phyloP scores from a whole-genome alignment of 2,797 vertebrate genomes.

The Pempheris klunzingeri region DNA sequence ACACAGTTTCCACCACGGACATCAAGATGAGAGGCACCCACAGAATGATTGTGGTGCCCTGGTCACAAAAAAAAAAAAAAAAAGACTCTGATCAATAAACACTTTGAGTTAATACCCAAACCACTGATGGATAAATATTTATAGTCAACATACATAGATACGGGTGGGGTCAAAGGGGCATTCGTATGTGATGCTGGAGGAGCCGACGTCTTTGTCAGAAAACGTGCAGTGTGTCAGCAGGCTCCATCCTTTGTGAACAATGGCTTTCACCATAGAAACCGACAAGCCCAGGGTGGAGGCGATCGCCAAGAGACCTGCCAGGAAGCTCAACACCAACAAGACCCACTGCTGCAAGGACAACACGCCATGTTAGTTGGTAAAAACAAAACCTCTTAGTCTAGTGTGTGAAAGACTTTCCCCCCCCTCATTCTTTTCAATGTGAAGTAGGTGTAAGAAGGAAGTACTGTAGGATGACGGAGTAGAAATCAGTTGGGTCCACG shows the following conservation, averaged over 20 bases:
- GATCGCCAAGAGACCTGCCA: conserved; percentile 84
- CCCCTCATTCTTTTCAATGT: neutral
- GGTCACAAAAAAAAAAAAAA: conserved; percentile 10
- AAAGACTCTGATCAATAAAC: neutral
- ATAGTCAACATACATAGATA: conserved; percentile 88
- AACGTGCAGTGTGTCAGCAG: conserved; percentile 85
- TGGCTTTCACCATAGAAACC: conserved; percentile 83
- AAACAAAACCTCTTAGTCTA: neutral
- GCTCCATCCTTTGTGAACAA: conserved; percentile 80
- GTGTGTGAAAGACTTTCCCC: neutral
- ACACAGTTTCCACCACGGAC: conserved; percentile 83
- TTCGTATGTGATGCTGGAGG: conserved; percentile 81
- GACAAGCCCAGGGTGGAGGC: conserved; percentile 85
- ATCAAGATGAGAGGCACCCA: conserved; percentile 90
- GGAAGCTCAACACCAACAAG: conserved; percentile 85
- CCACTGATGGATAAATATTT: neutral
- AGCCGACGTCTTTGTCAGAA: neutral
- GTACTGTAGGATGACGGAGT: neutral
- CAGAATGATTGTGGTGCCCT: conserved; percentile 92
- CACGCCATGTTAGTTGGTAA: neutral
- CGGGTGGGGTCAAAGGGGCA: conserved; percentile 95
- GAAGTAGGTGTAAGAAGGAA: neutral
- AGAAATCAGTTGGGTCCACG: neutral
- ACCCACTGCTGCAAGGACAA: conserved; percentile 85
- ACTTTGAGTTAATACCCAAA: neutral